phyloP scores from a whole-genome alignment of 2,113 vertebrate genomes.

The Struthidea cinerea region DNA sequence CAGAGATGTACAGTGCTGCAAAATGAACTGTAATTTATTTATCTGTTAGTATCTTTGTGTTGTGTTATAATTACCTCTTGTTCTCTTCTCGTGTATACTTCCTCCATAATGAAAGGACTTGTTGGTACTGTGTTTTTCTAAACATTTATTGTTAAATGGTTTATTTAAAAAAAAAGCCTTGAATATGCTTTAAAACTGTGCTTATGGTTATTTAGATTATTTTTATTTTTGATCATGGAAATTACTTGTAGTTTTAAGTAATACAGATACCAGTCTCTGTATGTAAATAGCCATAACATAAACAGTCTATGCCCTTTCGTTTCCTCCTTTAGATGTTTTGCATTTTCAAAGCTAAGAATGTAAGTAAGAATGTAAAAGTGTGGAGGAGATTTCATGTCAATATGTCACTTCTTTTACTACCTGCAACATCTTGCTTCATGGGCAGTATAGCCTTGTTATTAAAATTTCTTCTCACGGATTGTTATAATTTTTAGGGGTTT shows the following conservation, averaged over 20 bases:
- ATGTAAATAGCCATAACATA: neutral
- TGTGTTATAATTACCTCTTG: neutral
- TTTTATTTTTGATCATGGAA: neutral
- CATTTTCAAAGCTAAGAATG: neutral
- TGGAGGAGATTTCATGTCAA: neutral
- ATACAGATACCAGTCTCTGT: neutral
- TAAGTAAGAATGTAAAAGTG: neutral
- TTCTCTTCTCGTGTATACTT: neutral
- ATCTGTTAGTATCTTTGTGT: conserved; percentile 8
- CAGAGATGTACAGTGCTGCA: neutral
- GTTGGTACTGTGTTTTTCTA: neutral
- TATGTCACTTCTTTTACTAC: neutral
- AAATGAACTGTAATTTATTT: neutral
- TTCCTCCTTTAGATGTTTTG: neutral
- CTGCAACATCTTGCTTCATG: neutral
- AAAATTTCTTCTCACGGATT: neutral
- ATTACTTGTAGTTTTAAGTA: neutral
- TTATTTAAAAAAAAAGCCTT: neutral
- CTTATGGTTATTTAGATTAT: neutral
- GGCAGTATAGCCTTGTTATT: neutral
- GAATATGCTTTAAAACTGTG: neutral
- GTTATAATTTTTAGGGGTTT: neutral
- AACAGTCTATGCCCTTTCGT: neutral
- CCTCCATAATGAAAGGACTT: neutral
- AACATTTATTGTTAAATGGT: neutral